These are phyloP conservation scores for Tricholaema leucomelas DNA, from an alignment of 2,113 vertebrate species.

Conservation along the genomic window DNA sequence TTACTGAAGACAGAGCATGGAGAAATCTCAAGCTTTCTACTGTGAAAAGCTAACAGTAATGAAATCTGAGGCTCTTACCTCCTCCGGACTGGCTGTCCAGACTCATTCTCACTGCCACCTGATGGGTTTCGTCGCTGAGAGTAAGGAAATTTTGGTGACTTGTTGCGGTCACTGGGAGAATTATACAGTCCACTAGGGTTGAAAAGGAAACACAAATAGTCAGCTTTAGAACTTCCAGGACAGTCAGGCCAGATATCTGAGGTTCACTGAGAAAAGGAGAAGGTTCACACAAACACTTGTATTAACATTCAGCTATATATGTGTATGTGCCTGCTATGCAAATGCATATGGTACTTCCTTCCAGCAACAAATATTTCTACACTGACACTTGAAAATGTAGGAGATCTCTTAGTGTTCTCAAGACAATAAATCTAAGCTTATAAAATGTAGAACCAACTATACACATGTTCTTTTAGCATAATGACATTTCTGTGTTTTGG, in stretches of 20 bases:
- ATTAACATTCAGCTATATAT: background rate
- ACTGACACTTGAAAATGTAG: background rate
- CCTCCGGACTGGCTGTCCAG: slow-evolving; percentile 73
- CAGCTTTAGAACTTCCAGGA: background rate
- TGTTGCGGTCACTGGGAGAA: slow-evolving; percentile 80
- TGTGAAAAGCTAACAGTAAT: background rate
- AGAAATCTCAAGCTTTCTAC: background rate
- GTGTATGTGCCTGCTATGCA: background rate
- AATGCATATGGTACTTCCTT: background rate
- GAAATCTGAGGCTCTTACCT: slow-evolving; percentile 68
- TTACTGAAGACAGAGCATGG: background rate
- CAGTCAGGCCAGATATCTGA: background rate
- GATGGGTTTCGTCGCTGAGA: slow-evolving; percentile 79
- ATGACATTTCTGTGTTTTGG: background rate
- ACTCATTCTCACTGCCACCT: slow-evolving; percentile 84
- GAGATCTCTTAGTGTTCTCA: background rate
- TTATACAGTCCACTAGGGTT: slow-evolving; percentile 82
- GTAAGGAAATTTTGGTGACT: slow-evolving; percentile 86
- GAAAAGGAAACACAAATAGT: slow-evolving; percentile 10
- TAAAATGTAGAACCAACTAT: background rate
- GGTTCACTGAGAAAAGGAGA: background rate
- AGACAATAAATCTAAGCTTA: background rate
- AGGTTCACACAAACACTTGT: background rate
- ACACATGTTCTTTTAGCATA: background rate
- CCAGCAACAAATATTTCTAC: background rate